Percentiles rank a stretch among this genome's conserved stretches.
phyloP scores from a whole-genome alignment of 2,113 vertebrate species.

The Rissa tridactyla region DNA sequence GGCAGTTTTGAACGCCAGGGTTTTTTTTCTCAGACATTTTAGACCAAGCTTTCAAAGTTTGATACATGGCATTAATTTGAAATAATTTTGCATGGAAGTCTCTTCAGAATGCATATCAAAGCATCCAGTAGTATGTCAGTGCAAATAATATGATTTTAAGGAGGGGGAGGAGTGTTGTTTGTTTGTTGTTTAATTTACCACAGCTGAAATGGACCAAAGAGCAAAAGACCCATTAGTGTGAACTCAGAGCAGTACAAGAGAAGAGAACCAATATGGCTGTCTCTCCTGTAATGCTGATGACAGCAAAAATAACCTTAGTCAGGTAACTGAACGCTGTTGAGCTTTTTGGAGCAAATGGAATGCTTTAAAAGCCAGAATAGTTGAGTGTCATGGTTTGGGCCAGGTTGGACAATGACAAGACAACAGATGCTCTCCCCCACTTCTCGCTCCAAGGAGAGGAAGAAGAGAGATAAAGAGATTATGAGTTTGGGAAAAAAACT shows the following conservation, averaged over 20 bases:
- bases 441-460: too few species aligned
- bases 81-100: not conserved
- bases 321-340: not conserved
- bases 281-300: not conserved
- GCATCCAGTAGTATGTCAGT: not conserved
- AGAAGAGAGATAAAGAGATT: too few species aligned
- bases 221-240: not conserved
- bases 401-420: too few species aligned
- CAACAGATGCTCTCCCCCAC: too few species aligned
- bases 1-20: rapidly evolving
- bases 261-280: not conserved
- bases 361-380: not conserved
- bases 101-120: not conserved
- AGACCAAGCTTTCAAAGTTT: not conserved
- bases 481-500: too few species aligned
- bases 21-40: not conserved
- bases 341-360: not conserved
- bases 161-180: rapidly evolving
- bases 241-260: not conserved
- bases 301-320: not conserved
- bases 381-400: too few species aligned
- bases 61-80: not conserved
- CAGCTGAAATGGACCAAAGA: not conserved
- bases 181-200: not conserved
- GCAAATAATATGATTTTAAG: not conserved